Percentiles rank a stretch among this genome's conserved stretches.
Conservation (phyloP, 2,113 vertebrate genomes). For the Platysternon megacephalum region DNA sequence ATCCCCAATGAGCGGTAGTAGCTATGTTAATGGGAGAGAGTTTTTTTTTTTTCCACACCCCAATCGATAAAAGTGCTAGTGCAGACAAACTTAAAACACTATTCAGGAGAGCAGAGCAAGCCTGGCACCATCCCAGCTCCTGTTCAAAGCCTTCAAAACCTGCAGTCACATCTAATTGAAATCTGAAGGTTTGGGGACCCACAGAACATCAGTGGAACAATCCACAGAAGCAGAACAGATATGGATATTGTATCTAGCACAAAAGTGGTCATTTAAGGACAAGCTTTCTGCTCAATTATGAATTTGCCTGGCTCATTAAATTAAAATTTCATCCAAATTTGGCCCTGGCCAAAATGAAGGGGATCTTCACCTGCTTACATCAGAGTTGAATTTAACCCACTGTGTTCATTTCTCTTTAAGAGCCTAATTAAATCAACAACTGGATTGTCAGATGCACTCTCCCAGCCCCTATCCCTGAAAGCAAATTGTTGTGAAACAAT, state of each 20-base stretch:
- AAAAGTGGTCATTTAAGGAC: neutral
- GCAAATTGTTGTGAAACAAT: neutral
- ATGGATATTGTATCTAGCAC: neutral
- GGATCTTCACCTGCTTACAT: no score
- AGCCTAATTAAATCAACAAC: neutral
- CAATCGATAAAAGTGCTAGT: no score
- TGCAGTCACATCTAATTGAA: neutral
- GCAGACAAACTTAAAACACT: no score
- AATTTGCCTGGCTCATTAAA: neutral
- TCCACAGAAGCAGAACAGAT: neutral
- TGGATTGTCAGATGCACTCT: neutral
- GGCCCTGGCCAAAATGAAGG: neutral
- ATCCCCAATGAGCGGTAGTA: no score
- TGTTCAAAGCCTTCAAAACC: neutral
- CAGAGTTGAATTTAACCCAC: neutral
- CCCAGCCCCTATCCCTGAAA: neutral
- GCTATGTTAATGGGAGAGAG: no score
- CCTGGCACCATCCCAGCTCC: neutral
- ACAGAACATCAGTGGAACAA: neutral
- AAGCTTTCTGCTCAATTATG: neutral
- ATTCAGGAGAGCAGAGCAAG: neutral
- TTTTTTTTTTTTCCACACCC: no score
- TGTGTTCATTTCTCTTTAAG: neutral
- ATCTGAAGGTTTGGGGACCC: neutral
- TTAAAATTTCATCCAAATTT: neutral